Evolutionary conservation across 2,113 vertebrate genomes (phyloP), one percentile per base, ranked within the genome.

Genomic region (Halichoerus grypus): DNA sequence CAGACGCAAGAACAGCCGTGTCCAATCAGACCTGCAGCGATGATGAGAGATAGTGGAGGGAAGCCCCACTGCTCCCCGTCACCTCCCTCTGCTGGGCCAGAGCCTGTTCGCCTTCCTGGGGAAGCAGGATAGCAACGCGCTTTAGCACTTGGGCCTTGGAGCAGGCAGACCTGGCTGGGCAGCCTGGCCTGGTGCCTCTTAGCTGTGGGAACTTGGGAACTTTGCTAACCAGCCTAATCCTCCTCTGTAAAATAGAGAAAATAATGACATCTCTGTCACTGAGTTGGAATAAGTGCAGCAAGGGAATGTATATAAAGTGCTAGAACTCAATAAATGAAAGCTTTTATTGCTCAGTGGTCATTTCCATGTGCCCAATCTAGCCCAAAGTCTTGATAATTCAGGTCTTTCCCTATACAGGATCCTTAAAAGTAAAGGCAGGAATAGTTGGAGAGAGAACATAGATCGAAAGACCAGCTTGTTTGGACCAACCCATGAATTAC

Each of bases 221-320:
- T 77, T 51, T n/a, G n/a, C 31, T 89, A 26, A 72, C 18, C 14
- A 13, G 65, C 16, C 51, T 67, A 16, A 31, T 36, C 13, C 14
- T 69, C 7, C 42, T 74, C 61, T 93, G 42, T 63, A 55, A 92
- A 83, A 53, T 90, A 49, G 21, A 85, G 74, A 46, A n/a, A 71
- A 24, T 55, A 28, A 39, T 36, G 49, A 65, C 53, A 36, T 15
- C 26, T n/a, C 4, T 22, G 2, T 88, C 15, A 6, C 42, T 36
- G 36, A 85, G 33, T 81, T 65, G 57, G n/a, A 39, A 80, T 49
- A 39, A 51, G n/a, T 93, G 92, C 81, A 92, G 24, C 1, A 2
- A 85, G 51, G 80, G 46, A 83, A 24, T 61, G 39, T 36, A 11
- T 59, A 36, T 22, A 42, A 53, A 18, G 3, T 81, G 55, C 31